Conservation (phyloP, 2,888 invertebrate genomes). For the Cheilosia grossa region DNA sequence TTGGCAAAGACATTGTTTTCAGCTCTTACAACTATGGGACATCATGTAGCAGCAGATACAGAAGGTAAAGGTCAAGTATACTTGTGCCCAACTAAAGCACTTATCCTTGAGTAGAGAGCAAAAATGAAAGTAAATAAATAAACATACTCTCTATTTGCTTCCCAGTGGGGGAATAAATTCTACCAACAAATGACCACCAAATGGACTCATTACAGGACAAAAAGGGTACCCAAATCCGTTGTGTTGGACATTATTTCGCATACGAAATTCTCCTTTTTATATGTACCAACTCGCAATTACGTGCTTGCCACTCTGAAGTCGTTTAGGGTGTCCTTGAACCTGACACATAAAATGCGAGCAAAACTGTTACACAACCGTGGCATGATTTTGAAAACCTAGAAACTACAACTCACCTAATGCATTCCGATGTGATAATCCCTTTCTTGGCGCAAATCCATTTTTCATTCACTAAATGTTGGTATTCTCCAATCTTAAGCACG, state of each 20-base stretch:
- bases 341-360: not conserved
- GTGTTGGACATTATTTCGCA: not conserved
- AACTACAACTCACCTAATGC: constrained; percentile 41
- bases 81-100: constrained; percentile 30
- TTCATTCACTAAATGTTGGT: not conserved
- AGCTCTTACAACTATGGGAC: constrained; percentile 1
- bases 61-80: constrained; percentile 41
- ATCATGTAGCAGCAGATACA: not conserved
- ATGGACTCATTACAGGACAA: not conserved
- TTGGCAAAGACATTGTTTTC: not conserved
- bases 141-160: constrained; percentile 31
- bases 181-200: not conserved
- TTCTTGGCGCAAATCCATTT: constrained; percentile 37
- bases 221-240: not conserved
- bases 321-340: constrained; percentile 46
- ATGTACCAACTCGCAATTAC: not conserved
- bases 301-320: not conserved
- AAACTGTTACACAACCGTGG: not conserved
- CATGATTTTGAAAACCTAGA: not conserved
- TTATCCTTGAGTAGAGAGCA: constrained; percentile 7
- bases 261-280: too few species aligned
- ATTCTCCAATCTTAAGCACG: constrained; percentile 35
- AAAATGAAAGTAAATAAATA: constrained; percentile 22
- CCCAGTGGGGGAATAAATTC: not conserved
- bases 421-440: constrained; percentile 18